Conservation (phyloP, 2,888 invertebrate species). For the Cecidostiba fungosa region DNA sequence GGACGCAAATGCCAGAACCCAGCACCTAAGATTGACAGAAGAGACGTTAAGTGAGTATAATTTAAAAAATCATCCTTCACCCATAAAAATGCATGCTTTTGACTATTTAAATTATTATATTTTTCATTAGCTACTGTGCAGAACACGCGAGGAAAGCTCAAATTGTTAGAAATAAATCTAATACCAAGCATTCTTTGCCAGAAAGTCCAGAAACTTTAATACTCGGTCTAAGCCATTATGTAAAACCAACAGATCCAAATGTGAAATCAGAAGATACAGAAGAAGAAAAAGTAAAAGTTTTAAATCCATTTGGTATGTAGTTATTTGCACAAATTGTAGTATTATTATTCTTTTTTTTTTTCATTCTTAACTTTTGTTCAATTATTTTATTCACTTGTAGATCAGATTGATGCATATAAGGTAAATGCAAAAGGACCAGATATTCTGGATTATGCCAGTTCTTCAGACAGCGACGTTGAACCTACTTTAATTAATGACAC, state of each 20-base stretch:
- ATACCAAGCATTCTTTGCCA: constrained; percentile 84
- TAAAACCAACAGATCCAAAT: constrained; percentile 77
- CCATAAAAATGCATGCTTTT: background rate
- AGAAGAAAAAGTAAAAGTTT: constrained; percentile 80
- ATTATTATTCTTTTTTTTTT: background rate
- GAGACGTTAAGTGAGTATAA: constrained; percentile 84
- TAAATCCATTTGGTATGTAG: constrained; percentile 84
- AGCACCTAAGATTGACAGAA: constrained; percentile 87
- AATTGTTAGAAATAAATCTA: constrained; percentile 84
- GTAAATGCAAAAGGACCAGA: constrained; percentile 82
- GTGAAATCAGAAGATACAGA: constrained; percentile 81
- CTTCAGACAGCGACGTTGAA: constrained; percentile 89
- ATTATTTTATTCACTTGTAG: constrained; percentile 74
- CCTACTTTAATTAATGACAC: constrained; percentile 84
- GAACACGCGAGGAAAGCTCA: constrained; percentile 87
- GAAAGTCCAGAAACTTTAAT: constrained; percentile 86
- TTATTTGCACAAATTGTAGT: constrained; percentile 1
- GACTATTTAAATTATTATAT: constrained; percentile 15
- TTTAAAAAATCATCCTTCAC: background rate
- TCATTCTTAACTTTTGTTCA: constrained; percentile 3
- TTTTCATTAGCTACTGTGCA: constrained; percentile 83
- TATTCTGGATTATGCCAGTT: constrained; percentile 87
- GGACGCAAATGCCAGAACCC: constrained; percentile 90
- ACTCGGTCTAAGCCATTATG: constrained; percentile 85
- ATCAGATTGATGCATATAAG: constrained; percentile 82